A percentile compares a stretch with the other conserved stretches of the same genome.
Evolutionary conservation across 2,888 invertebrate species (phyloP).

Genomic region (Zonitis immaculata): DNA sequence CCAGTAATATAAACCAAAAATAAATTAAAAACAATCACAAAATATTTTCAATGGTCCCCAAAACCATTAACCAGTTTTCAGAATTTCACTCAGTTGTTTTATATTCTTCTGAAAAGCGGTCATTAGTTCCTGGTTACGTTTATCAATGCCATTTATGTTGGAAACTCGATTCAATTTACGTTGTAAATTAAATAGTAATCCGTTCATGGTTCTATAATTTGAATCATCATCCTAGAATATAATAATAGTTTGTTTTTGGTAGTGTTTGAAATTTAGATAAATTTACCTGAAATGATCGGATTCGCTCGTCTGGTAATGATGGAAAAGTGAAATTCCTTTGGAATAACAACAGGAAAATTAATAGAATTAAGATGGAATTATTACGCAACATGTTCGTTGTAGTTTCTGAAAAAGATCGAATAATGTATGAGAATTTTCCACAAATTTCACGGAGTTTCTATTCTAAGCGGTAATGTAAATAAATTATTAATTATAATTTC

Average conservation of each 20-base stretch:
- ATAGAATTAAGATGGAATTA: not conserved
- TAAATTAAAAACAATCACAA: not conserved
- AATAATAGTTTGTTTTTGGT: no score
- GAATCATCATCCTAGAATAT: not conserved
- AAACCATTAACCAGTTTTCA: slow-evolving; percentile 5
- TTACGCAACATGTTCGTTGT: slow-evolving; percentile 5
- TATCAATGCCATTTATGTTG: slow-evolving; percentile 2
- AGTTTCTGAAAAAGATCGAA: not conserved
- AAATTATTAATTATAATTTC: not conserved
- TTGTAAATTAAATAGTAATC: slow-evolving; percentile 4
- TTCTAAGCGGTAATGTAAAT: not conserved
- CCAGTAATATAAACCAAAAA: slow-evolving; percentile 3
- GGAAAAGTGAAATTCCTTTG: slow-evolving; percentile 11
- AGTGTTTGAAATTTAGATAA: no score
- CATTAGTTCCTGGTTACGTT: slow-evolving; percentile 17
- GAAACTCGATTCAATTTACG: not conserved
- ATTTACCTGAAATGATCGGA: slow-evolving; percentile 13
- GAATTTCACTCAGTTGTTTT: slow-evolving; percentile 11
- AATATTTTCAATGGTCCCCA: not conserved
- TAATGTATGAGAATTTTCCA: not conserved
- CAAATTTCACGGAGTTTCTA: not conserved
- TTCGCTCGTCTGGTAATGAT: slow-evolving; percentile 7
- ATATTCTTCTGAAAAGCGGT: slow-evolving; percentile 15
- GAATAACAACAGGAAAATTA: slow-evolving; percentile 8
- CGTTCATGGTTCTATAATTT: slow-evolving; percentile 5